Base-by-base conservation (phyloP, 2,797 vertebrate genomes). In the Cyprinella venusta region DNA sequence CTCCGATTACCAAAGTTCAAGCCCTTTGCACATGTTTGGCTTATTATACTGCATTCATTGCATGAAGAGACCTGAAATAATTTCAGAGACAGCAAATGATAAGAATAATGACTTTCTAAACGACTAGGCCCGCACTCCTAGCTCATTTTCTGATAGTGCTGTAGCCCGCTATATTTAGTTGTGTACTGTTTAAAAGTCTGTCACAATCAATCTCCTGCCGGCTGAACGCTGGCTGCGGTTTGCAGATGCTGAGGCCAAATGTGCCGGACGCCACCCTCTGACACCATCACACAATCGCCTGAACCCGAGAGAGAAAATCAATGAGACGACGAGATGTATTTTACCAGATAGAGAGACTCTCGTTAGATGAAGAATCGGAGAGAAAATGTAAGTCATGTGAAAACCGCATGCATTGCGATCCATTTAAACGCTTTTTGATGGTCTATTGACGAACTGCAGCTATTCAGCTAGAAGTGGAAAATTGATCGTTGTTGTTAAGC, bases 101-200 rank as follows among this genome's bases (percentile, higher is more conserved):
- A 95, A 95, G 93, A 94, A 95, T 95, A 95, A 95, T 95, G 94
- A 95, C 94, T 95, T 95, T 94, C 94, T 94, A 94, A 95, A 94
- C 93, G 92, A 95, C 94, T 83, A 92, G 92, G 92, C 91, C 90
- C 90, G 90, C 94, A 94, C 93, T 94, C 92, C 93, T 93, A 93
- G 93, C 94, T 95, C 94, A 95, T 95, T 95, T 95, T 95, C 95
- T 95, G 95, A 95, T 95, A 95, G 94, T 93, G 93, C 88, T 89
- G 91, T 88, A 90, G 77, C 64, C 92, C 85, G 93, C 93, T 94
- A 94, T 95, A 94, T 95, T 95, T 95, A 94, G 94, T 95, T 95
- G 93, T 95, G 94, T 95, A 95, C 94, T 95, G 94, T 94, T 95
- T 94, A 94, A 94, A 95, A 93, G 92, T 92, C 93, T 93, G 93